Base-by-base conservation (phyloP, 1,140 invertebrate genomes). In the Rhopalosiphum padi region DNA sequence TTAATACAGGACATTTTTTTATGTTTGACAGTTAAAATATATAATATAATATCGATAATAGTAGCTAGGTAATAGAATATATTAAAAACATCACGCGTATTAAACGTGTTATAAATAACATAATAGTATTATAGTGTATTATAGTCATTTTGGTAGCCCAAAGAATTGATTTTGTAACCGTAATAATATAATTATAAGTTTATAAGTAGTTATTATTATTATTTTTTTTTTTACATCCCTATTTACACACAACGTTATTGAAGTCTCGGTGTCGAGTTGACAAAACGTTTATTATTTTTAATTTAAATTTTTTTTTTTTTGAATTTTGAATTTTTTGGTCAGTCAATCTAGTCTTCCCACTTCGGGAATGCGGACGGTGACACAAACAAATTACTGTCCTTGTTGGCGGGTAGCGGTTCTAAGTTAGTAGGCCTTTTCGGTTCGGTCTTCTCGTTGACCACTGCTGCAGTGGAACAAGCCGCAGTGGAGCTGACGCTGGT, bases 281-380 rank as follows among this genome's bases (percentile, higher is more conserved):
- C 89, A 53, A n/a, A 68, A n/a, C 30, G n/a, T 60, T 55, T 41
- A 89, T 60, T 41, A 30, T 68, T 91, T 9, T 51, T 48, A 25
- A 46, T 7, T 46, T 46, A 1, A 1, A 22, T n/a, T 46, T n/a
- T 77, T 46, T n/a, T 90, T 25, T 91, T 18, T 18, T 43, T 37
- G 37, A 41, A 48, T 55, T 68, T 43, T 51, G 1, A 37, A 60
- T 68, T 30, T 51, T 91, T 91, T 46, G 41, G 22, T 85, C 77
- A 93, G 90, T 93, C 91, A 53, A 41, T 83, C 91, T 94, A 96
- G 95, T 96, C 96, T 94, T 96, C 96, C 96, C 96, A 96, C 41
- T 95, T 94, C 2, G 96, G 96, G 94, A 96, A 96, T 91, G 93
- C 95, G 3, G 95, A 95, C 87, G 95, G 95, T 8, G 94, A 93